Evolutionary conservation across 2,888 invertebrate genomes (phyloP).

Genomic region (Rotaria sp.): DNA sequence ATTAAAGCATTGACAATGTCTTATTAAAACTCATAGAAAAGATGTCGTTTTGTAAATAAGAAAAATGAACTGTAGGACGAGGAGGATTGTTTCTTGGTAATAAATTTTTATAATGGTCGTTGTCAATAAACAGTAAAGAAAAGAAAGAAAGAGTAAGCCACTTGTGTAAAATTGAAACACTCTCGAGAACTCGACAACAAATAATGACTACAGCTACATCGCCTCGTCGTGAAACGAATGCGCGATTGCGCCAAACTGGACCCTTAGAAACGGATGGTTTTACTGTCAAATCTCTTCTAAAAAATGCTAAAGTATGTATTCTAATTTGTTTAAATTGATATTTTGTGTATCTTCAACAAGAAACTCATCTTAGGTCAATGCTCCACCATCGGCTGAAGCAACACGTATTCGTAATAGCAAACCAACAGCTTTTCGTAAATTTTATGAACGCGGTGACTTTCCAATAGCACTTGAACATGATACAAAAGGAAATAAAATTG

Average conservation of each 20-base stretch:
- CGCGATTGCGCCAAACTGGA: not conserved
- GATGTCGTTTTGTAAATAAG: not conserved
- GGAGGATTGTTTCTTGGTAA: not conserved
- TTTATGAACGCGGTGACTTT: conserved; percentile 72
- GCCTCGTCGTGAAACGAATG: not conserved
- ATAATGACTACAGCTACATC: conserved; percentile 17
- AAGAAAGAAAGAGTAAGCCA: conserved; percentile 10
- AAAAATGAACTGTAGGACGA: not conserved
- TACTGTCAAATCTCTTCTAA: conserved; percentile 74
- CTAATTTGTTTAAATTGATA: too few species aligned
- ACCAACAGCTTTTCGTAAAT: conserved; percentile 62
- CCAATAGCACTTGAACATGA: conserved; percentile 71
- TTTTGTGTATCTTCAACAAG: too few species aligned
- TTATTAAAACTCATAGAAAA: not conserved
- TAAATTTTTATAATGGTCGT: not conserved
- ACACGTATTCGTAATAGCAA: conserved; percentile 46
- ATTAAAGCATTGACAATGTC: too few species aligned
- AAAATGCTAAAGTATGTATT: conserved; percentile 66
- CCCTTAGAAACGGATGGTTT: conserved; percentile 61
- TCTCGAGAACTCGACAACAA: not conserved
- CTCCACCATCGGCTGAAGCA: conserved; percentile 52
- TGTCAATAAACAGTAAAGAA: not conserved
- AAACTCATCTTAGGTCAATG: conserved; percentile 42
- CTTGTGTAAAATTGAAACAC: conserved; percentile 7
- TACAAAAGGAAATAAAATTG: conserved; percentile 62